A percentile compares a stretch with the other conserved stretches of the same genome.
These are phyloP conservation scores for Agrochola lota DNA, from an alignment of 2,888 invertebrate species.

Conservation along the genomic window DNA sequence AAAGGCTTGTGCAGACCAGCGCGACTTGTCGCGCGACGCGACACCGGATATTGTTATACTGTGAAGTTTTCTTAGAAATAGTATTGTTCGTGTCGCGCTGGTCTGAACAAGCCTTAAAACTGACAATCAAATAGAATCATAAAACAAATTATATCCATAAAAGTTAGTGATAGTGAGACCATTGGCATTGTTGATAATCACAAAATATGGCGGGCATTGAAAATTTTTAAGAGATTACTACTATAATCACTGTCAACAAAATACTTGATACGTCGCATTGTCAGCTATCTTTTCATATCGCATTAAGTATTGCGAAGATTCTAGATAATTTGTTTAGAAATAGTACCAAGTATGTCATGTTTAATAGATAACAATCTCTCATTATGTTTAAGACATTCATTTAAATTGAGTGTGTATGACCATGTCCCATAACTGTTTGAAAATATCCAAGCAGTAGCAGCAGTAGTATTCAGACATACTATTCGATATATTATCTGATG, in stretches of 20 bases:
- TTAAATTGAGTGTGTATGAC: constrained; percentile 14
- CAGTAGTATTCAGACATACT: constrained; percentile 8
- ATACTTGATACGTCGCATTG: constrained; percentile 22
- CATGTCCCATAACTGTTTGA: constrained; percentile 1
- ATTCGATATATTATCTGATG: constrained; percentile 4
- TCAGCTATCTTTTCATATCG: constrained; percentile 42
- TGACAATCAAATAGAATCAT: constrained; percentile 17
- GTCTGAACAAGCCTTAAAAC: no score
- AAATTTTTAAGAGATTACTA: constrained; percentile 20
- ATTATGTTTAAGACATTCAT: constrained; percentile 28
- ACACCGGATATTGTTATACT: no score
- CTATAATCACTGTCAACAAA: constrained; percentile 47
- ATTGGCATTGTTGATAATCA: constrained; percentile 22
- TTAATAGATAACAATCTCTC: constrained; percentile 16
- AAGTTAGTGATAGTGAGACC: constrained; percentile 9
- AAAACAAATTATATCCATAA: constrained; percentile 9
- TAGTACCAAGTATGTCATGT: constrained; percentile 17
- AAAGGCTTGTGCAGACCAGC: no score
- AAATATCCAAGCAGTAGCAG: constrained; percentile 9
- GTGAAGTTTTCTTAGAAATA: no score
- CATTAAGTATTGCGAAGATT: constrained; percentile 39
- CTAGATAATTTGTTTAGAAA: constrained; percentile 41
- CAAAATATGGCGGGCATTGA: constrained; percentile 25
- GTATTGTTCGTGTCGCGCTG: no score
- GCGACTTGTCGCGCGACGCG: no score